Percentiles rank a stretch among this genome's conserved stretches.
Conservation (phyloP, 2,888 invertebrate genomes). For the Zeuzera pyrina region DNA sequence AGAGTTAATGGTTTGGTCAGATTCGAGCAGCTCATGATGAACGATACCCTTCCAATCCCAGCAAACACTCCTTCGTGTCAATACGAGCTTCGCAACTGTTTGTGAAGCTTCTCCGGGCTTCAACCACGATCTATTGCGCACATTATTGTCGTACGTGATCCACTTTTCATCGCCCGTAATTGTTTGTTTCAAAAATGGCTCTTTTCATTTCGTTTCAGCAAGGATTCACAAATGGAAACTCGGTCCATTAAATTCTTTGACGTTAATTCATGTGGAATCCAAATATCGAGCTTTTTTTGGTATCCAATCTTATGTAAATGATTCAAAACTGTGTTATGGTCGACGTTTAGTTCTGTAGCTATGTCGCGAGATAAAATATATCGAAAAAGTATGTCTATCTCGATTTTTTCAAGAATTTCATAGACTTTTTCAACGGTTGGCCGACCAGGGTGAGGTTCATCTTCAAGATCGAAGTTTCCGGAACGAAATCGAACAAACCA, state of each 20-base stretch:
- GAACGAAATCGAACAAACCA: too few species aligned
- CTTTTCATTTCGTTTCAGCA: slow-evolving; percentile 14
- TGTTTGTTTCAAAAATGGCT: too few species aligned
- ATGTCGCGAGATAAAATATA: too few species aligned
- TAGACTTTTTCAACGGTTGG: too few species aligned
- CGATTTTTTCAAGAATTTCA: too few species aligned
- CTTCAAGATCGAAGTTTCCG: too few species aligned
- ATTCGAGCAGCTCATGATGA: slow-evolving; percentile 5
- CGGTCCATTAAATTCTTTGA: slow-evolving; percentile 1
- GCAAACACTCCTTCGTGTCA: too few species aligned
- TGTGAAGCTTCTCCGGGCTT: slow-evolving; percentile 18
- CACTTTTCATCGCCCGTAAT: neutral
- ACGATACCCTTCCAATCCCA: slow-evolving; percentile 13
- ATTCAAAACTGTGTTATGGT: too few species aligned
- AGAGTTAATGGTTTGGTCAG: slow-evolving; percentile 1
- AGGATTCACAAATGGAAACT: slow-evolving; percentile 14
- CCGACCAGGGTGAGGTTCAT: too few species aligned
- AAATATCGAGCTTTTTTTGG: slow-evolving; percentile 15
- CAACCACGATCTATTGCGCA: slow-evolving; percentile 19
- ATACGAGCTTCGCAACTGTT: slow-evolving; percentile 17
- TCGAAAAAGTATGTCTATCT: too few species aligned
- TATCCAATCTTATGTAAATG: too few species aligned
- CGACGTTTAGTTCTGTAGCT: too few species aligned
- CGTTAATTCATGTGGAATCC: slow-evolving; percentile 1
- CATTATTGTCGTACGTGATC: slow-evolving; percentile 10